Evolutionary conservation across 2,888 invertebrate genomes (phyloP), one percentile per base, ranked within the genome.

Genomic region (Itoplectis maculator): DNA sequence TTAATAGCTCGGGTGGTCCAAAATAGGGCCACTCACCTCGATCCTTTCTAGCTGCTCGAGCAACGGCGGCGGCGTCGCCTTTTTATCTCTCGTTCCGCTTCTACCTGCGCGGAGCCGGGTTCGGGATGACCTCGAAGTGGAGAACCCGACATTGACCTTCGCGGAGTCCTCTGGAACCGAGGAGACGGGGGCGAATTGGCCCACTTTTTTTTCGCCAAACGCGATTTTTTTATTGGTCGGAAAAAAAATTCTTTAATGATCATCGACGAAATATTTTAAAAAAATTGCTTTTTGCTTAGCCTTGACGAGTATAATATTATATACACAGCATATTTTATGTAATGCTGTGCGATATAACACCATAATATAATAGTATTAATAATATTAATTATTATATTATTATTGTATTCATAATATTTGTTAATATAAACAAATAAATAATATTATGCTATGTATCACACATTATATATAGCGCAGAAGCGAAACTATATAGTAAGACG

Each of bases 101-200:
- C 82, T 84, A 84, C 84, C 84, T 84, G 84, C 70, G 77, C 42
- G 54, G 47, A 72, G 13, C 40, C 63, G 37, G 73, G 79, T 77
- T 65, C 47, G 68, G n/a, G 70, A 47, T 69, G 79, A 75, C 81
- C 83, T 84, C 81, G 84, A 82, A 78, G 20, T 56, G 18, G 59
- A 29, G 29, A 49, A 81, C 69, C 79, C 74, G 65, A 72, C 69
- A 59, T 84, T 82, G 77, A 77, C 84, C 84, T 82, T 80, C 79
- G 80, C 68, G 61, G 73, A 73, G 66, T 65, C 63, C 79, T 81
- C 56, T 23, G 13, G 47, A 29, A 13, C 35, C 18, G 29, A 61
- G 35, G 35, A 45, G 59, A 29, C 59, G 45, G 61, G 18, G 18
- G 40, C 18, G 37, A 37, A 0, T 61, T 37, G 59, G 18, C 37